Evolutionary conservation across 2,888 invertebrate genomes (phyloP).

Genomic region (Drosophila macrospina): DNA sequence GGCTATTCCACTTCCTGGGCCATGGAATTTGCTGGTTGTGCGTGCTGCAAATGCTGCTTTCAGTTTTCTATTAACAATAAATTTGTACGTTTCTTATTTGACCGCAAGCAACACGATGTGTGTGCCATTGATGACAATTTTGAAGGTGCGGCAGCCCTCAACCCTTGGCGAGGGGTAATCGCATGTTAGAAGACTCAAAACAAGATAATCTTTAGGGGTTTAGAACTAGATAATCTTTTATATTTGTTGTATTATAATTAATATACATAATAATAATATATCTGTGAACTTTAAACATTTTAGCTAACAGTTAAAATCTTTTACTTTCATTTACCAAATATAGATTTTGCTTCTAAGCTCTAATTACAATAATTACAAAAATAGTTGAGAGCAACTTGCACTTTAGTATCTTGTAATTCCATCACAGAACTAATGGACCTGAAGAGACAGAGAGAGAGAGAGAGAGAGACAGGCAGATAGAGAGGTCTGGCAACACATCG

Average conservation of each 20-base stretch:
- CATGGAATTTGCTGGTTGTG: constrained; percentile 33
- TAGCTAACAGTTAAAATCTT: too few relatives aligned
- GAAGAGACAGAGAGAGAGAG: background rate
- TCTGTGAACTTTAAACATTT: too few relatives aligned
- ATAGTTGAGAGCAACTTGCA: constrained; percentile 10
- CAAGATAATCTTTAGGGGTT: constrained; percentile 7
- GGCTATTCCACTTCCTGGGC: background rate
- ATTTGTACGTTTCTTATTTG: constrained; percentile 71
- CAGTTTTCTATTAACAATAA: constrained; percentile 84
- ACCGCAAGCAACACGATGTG: constrained; percentile 54
- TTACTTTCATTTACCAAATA: background rate
- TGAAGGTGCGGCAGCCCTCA: constrained; percentile 14
- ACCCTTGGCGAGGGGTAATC: background rate
- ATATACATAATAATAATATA: too few relatives aligned
- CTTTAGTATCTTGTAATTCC: constrained; percentile 33
- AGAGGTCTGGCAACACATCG: constrained; percentile 43
- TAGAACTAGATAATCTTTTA: background rate
- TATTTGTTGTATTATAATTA: too few relatives aligned
- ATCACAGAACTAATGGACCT: constrained; percentile 31
- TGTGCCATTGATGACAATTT: constrained; percentile 25
- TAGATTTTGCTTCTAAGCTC: background rate
- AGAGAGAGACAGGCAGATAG: constrained; percentile 13
- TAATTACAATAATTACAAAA: constrained; percentile 58
- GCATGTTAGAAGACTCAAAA: background rate
- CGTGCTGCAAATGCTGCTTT: constrained; percentile 62